Evolutionary conservation across 2,797 vertebrate species (phyloP).

Genomic region (Peromyscus attwateri): DNA sequence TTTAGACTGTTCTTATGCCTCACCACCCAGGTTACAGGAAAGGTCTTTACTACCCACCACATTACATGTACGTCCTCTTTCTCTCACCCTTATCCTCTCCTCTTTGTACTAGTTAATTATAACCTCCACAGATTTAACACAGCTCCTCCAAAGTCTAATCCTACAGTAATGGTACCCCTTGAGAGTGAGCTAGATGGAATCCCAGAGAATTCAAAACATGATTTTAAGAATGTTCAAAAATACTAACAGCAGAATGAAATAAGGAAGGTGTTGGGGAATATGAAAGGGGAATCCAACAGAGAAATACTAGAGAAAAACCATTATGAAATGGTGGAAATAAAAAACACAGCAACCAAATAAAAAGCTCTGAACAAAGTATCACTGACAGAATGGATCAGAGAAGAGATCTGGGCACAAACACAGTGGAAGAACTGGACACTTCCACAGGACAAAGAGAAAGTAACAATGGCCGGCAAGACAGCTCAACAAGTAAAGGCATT

Average conservation of each 20-base stretch:
- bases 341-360: background rate
- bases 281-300: background rate
- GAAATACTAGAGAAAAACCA: background rate
- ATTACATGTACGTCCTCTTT: background rate
- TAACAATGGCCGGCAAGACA: background rate
- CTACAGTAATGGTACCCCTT: background rate
- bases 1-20: background rate
- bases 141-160: background rate
- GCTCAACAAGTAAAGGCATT: background rate
- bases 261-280: background rate
- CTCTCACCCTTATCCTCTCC: background rate
- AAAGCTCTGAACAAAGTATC: background rate
- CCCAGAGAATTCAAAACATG: background rate
- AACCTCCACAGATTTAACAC: background rate
- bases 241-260: background rate
- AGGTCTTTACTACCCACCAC: background rate
- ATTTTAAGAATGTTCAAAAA: background rate
- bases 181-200: background rate
- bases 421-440: background rate
- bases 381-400: background rate
- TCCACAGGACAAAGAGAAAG: background rate
- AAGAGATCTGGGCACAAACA: background rate
- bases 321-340: background rate
- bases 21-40: background rate
- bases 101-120: background rate